Evolutionary conservation across 2,888 invertebrate species (phyloP), one percentile per base, ranked within the genome.

Genomic region (Synanthedon formicaeformis): DNA sequence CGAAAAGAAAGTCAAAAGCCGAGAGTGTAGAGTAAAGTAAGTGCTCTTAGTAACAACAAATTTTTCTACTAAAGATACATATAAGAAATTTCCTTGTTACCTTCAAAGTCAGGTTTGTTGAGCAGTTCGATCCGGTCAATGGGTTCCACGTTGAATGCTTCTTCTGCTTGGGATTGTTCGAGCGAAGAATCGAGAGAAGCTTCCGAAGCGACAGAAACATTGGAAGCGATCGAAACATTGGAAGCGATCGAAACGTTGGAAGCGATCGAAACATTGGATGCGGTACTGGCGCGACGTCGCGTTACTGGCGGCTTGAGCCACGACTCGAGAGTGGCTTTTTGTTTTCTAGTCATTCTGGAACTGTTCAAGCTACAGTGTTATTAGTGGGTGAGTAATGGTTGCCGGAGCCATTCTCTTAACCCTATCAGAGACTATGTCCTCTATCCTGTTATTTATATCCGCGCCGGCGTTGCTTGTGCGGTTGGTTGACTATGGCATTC

Each of bases 21-120:
- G 23, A 1, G 23, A 34, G 34, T 2, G 10, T 10, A 34, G 34
- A 10, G 10, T 34, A 10, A 34, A 34, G 34, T 34, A 34, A 34
- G 34, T 34, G 34, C 34, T 6, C 10, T 34, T 18, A 34, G 34
- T 34, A 34, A 34, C 10, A 1, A 8, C 2, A 10, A 10, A 2
- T 34, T 34, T 10, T 34, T 34, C 2, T 8, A 34, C 34, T 34
- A n/a, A n/a, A n/a, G n/a, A n/a, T n/a, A 34, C 10, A 0, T 34
- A 34, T 10, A 10, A 34, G 8, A 34, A 34, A 10, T 34, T 34
- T 34, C 6, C 6, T 51, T 55, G 49, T 57, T 69, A 89, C 89
- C 89, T 67, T 88, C 77, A 67, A 87, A 89, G 27, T 82, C 78
- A 2, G 72, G 64, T 56, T 84, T 89, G 57, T 86, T 85, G 16